Evolutionary conservation across 2,888 invertebrate genomes (phyloP).

Genomic region (Anarsia innoxiella): DNA sequence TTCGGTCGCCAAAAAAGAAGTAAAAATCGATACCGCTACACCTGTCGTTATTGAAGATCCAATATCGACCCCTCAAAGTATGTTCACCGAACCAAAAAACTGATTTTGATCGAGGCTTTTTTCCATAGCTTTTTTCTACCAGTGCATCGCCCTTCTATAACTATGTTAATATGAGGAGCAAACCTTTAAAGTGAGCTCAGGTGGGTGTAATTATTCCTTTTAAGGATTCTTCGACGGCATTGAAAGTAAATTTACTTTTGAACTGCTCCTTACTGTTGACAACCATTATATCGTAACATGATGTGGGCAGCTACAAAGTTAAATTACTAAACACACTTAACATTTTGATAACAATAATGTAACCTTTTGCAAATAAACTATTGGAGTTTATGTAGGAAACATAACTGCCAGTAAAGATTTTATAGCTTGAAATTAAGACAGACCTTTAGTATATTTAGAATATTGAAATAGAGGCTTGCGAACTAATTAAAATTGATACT

Average conservation of each 20-base stretch:
- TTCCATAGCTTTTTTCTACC: slow-evolving; percentile 9
- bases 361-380: too few species aligned
- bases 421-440: too few species aligned
- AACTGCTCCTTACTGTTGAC: too few species aligned
- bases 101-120: slow-evolving; percentile 5
- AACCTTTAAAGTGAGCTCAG: slow-evolving; percentile 16
- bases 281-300: too few species aligned
- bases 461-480: too few species aligned
- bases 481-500: too few species aligned
- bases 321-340: too few species aligned
- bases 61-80: slow-evolving; percentile 1
- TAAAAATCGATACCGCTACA: slow-evolving; percentile 4
- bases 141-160: slow-evolving; percentile 21
- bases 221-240: slow-evolving; percentile 14
- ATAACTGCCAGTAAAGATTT: too few species aligned
- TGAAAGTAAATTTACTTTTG: slow-evolving; percentile 6
- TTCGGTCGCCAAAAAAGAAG: slow-evolving; percentile 3
- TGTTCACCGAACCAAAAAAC: slow-evolving; percentile 2
- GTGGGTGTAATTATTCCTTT: slow-evolving; percentile 24
- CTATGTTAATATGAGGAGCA: slow-evolving; percentile 25
- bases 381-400: too few species aligned
- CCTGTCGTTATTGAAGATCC: slow-evolving; percentile 6
- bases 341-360: too few species aligned
- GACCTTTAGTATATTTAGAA: too few species aligned
- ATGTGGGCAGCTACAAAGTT: too few species aligned